phyloP scores from a whole-genome alignment of 1,140 invertebrate genomes.

The Drosophila serrata region DNA sequence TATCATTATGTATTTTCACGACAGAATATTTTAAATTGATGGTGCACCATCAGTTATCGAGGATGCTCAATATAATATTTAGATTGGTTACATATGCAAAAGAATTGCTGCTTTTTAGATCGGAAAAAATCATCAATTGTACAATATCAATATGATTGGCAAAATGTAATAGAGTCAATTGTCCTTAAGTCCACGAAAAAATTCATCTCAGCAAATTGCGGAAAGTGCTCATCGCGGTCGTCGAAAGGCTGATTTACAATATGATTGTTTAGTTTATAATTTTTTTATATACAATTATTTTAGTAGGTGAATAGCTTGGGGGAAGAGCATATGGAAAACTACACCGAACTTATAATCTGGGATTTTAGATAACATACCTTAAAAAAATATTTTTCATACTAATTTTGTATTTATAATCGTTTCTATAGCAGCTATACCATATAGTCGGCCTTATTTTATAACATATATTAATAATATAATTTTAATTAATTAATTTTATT shows the following conservation, averaged over 20 bases:
- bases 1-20: slow-evolving; percentile 7
- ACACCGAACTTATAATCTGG: too few species aligned
- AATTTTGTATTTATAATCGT: too few species aligned
- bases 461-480: too few species aligned
- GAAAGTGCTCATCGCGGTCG: neutral
- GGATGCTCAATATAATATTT: neutral
- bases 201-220: neutral
- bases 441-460: too few species aligned
- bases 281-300: slow-evolving; percentile 17
- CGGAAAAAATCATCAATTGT: neutral
- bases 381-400: too few species aligned
- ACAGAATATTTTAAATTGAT: slow-evolving; percentile 6
- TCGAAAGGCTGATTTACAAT: slow-evolving; percentile 2
- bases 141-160: slow-evolving; percentile 7
- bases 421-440: too few species aligned
- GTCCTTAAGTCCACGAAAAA: slow-evolving; percentile 3
- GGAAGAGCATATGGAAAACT: too few species aligned
- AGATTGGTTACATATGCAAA: slow-evolving; percentile 1
- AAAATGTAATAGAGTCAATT: neutral
- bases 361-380: too few species aligned
- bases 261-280: slow-evolving; percentile 11
- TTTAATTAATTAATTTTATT: too few species aligned
- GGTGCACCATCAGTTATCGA: neutral
- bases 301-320: slow-evolving; percentile 12
- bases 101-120: neutral